Percentiles rank a stretch among this genome's conserved stretches.
These are phyloP conservation scores for Yasuhikotakia modesta DNA, from an alignment of 2,797 vertebrate genomes.

Conservation along the genomic window DNA sequence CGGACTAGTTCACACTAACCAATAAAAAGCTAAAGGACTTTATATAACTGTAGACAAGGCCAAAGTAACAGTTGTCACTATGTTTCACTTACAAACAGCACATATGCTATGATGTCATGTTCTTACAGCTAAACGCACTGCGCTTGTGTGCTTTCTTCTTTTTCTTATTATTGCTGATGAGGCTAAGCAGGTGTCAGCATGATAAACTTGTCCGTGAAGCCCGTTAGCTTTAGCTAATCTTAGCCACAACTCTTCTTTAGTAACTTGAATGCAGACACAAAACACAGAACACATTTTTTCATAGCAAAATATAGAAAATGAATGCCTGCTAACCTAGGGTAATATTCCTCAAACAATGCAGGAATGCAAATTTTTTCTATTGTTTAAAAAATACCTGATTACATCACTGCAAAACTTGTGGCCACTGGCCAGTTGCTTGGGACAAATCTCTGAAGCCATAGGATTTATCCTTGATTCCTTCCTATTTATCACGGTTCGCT, in stretches of 20 bases:
- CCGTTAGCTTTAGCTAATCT: neutral
- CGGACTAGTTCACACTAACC: neutral
- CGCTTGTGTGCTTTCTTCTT: constrained; percentile 11
- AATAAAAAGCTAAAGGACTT: constrained; percentile 16
- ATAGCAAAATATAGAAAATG: constrained; percentile 5
- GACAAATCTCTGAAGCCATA: constrained; percentile 57
- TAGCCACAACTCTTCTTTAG: neutral
- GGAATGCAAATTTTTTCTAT: constrained; percentile 18
- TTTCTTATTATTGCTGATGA: constrained; percentile 12
- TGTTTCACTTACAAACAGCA: constrained; percentile 40
- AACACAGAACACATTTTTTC: no score
- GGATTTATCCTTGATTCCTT: constrained; percentile 78
- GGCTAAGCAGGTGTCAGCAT: constrained; percentile 12
- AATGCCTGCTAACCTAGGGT: constrained; percentile 2
- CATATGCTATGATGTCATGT: constrained; percentile 36
- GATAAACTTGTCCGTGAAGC: neutral
- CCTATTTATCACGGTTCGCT: constrained; percentile 88
- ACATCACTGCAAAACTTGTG: constrained; percentile 55
- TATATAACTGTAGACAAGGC: neutral
- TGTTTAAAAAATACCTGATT: constrained; percentile 58
- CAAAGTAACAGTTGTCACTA: constrained; percentile 16
- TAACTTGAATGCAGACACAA: neutral
- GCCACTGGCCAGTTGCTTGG: constrained; percentile 55
- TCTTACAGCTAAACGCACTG: constrained; percentile 5
- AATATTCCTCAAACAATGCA: constrained; percentile 12